Evolutionary conservation across 2,113 vertebrate species (phyloP), one percentile per base, ranked within the genome.

Genomic region (Lates calcarifer): DNA sequence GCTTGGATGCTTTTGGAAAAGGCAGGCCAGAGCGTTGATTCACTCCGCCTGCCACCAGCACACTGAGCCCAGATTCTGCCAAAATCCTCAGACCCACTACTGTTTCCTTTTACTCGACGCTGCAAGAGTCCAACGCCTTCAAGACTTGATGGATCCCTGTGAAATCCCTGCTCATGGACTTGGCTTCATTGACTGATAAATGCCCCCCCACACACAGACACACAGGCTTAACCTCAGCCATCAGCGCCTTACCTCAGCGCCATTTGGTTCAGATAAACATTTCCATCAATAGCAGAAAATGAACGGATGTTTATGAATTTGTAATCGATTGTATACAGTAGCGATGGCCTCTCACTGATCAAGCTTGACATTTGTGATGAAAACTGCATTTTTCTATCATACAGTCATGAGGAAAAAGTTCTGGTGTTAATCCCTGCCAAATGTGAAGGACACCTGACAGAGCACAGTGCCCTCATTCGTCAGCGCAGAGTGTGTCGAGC

Each of bases 91-190:
- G 77, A 88, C 64, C 64, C 74, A 82, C 86, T 79, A 70, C 41
- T 90, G 85, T 81, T 92, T 90, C 82, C 69, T 90, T 91, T 92
- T 77, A 82, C 67, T 75, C 45, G 5, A 57, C 65, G 28, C 70
- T 18, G 77, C 82, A 57, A 74, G 73, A 74, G 60, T 78, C 74
- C 51, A 76, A 55, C 24, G 45, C 70, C 66, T 77, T 85, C 82
- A 78, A 63, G 69, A 76, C 74, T 82, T 87, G 73, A 87, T 63
- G 75, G 69, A 83, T 85, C 80, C 53, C 74, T 83, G 73, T 85
- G 79, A 87, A 92, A 91, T 91, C 86, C 78, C 85, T 83, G 74
- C 64, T 84, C 55, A 57, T 58, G 39, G 66, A 75, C 79, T 74
- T 81, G 73, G 81, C 39, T 80, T 81, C 33, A 85, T 87, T 89